These are phyloP conservation scores for Ostrea denselamellosa DNA, from an alignment of 1,140 invertebrate genomes.

Conservation along the genomic window DNA sequence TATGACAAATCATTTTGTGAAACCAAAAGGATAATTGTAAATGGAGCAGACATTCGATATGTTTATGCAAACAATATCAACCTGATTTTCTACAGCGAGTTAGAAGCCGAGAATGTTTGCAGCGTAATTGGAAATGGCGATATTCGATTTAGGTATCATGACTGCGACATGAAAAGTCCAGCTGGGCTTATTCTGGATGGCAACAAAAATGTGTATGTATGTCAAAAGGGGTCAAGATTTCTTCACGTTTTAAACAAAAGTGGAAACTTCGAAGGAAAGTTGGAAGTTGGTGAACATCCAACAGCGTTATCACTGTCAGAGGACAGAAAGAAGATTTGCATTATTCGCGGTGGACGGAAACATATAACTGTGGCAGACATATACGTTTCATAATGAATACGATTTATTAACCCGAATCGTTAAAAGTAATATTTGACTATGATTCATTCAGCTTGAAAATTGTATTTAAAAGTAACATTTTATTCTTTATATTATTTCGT, in stretches of 20 bases:
- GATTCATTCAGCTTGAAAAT: no score
- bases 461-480: no score
- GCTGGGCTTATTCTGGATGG: neutral
- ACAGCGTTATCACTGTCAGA: neutral
- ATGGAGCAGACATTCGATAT: neutral
- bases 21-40: neutral
- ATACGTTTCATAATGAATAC: neutral
- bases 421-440: no score
- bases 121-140: conserved; percentile 9
- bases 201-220: neutral
- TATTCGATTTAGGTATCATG: neutral
- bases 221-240: neutral
- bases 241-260: neutral
- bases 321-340: neutral
- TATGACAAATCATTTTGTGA: neutral
- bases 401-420: no score
- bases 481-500: no score
- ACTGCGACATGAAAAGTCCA: neutral
- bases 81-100: neutral
- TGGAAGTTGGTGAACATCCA: neutral
- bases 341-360: neutral
- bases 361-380: neutral
- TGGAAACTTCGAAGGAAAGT: neutral
- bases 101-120: neutral
- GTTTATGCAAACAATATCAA: neutral